These are phyloP conservation scores for Chironomus striatipennis DNA, from an alignment of 1,140 invertebrate species.

Conservation along the genomic window DNA sequence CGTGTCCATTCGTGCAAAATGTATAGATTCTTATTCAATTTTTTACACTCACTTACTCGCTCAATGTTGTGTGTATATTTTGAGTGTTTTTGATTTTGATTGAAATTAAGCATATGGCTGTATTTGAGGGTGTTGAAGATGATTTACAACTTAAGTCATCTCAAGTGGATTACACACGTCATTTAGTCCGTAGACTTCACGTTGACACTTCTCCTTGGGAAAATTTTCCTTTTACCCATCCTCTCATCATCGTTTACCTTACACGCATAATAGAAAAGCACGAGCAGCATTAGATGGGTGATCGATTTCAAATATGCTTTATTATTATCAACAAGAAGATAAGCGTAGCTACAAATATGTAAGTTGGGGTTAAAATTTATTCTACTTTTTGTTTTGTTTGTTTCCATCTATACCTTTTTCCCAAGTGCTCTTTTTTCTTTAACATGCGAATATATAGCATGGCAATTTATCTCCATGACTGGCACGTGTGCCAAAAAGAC, in stretches of 20 bases:
- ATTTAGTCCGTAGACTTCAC: constrained; percentile 9
- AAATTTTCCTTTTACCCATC: constrained; percentile 6
- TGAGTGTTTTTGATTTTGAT: background rate
- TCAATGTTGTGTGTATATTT: constrained; percentile 1
- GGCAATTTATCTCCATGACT: constrained; percentile 22
- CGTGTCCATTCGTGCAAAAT: background rate
- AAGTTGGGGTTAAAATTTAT: no score
- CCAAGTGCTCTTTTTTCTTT: no score
- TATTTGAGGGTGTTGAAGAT: background rate
- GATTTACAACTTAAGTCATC: constrained; percentile 7
- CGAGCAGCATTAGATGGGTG: no score
- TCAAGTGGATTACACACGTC: constrained; percentile 11
- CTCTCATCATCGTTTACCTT: background rate
- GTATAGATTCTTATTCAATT: background rate
- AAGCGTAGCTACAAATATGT: no score
- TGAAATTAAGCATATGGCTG: constrained; percentile 8
- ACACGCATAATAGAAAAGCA: no score
- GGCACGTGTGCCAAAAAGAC: constrained; percentile 19
- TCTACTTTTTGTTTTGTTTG: no score
- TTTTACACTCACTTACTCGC: background rate
- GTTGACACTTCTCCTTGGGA: background rate
- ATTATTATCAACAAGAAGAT: no score
- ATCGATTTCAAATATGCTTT: no score
- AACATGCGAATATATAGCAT: background rate
- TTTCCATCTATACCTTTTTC: no score